These are phyloP conservation scores for Ostrea denselamellosa DNA, from an alignment of 1,140 invertebrate genomes.

Conservation along the genomic window DNA sequence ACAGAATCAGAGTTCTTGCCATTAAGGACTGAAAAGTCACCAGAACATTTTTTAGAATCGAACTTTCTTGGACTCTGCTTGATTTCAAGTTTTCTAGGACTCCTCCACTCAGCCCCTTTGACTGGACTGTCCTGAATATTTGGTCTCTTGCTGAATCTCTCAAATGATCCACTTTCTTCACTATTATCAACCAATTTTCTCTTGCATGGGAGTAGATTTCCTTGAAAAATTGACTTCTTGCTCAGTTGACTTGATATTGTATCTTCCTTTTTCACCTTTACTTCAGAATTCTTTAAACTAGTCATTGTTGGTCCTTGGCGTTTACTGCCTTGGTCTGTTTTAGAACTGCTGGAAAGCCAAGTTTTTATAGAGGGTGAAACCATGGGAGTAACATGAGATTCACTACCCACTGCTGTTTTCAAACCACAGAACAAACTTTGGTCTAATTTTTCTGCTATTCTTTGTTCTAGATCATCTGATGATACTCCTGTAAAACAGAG, in stretches of 20 bases:
- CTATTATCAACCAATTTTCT: conserved; percentile 49
- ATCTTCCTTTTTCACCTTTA: not conserved
- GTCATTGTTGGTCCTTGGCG: not conserved
- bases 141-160: conserved; percentile 40
- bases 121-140: not conserved
- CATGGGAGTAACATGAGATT: not conserved
- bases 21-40: not conserved
- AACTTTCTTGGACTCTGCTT: conserved; percentile 48
- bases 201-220: conserved; percentile 43
- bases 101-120: not conserved
- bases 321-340: not conserved
- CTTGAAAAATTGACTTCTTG: conserved; percentile 25
- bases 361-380: conserved; percentile 10
- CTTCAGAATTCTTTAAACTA: not conserved
- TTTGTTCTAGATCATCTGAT: not conserved
- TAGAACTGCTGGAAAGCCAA: not conserved
- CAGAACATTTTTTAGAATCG: not conserved
- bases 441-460: not conserved
- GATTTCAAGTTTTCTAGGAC: conserved; percentile 3
- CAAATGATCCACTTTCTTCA: conserved; percentile 38
- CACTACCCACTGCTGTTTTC: not conserved
- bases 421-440: not conserved
- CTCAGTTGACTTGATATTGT: not conserved
- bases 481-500: not conserved
- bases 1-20: not conserved